phyloP scores from a whole-genome alignment of 2,113 vertebrate genomes.

The Seriola aureovittata region DNA sequence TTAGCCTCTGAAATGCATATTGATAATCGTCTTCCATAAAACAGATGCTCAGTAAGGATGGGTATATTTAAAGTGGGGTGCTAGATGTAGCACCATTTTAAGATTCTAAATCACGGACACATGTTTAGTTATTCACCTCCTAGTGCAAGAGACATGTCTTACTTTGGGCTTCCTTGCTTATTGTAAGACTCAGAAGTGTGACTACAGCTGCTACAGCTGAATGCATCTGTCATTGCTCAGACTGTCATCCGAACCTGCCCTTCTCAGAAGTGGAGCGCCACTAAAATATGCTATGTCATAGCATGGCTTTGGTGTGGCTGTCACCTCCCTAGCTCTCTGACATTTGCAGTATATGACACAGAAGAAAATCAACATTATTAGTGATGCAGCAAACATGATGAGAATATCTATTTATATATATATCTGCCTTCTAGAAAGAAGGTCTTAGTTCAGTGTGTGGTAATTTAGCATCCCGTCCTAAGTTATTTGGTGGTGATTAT shows the following conservation, averaged over 20 bases:
- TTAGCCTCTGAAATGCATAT: background rate
- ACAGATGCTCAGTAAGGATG: background rate
- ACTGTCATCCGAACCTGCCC: constrained; percentile 33
- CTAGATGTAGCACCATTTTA: background rate
- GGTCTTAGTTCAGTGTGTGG: no score
- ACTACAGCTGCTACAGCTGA: constrained; percentile 16
- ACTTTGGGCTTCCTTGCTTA: constrained; percentile 8
- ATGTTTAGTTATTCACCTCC: background rate
- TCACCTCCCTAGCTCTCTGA: constrained; percentile 38
- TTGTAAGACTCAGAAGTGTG: constrained; percentile 13
- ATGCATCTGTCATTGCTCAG: constrained; percentile 33
- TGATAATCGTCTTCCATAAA: background rate
- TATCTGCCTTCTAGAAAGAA: background rate
- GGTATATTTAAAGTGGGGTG: background rate
- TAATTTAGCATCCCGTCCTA: background rate
- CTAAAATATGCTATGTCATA: constrained; percentile 32
- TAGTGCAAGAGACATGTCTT: background rate
- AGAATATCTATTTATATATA: constrained; percentile 10
- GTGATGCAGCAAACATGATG: constrained; percentile 16
- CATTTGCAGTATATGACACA: constrained; percentile 44
- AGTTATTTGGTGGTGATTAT: constrained; percentile 11
- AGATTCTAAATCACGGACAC: background rate
- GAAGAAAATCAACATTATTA: constrained; percentile 38
- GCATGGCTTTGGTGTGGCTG: constrained; percentile 13
- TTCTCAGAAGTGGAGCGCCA: constrained; percentile 26